Evolutionary conservation across 2,113 vertebrate species (phyloP).

Genomic region (Corythornis vintsioides): DNA sequence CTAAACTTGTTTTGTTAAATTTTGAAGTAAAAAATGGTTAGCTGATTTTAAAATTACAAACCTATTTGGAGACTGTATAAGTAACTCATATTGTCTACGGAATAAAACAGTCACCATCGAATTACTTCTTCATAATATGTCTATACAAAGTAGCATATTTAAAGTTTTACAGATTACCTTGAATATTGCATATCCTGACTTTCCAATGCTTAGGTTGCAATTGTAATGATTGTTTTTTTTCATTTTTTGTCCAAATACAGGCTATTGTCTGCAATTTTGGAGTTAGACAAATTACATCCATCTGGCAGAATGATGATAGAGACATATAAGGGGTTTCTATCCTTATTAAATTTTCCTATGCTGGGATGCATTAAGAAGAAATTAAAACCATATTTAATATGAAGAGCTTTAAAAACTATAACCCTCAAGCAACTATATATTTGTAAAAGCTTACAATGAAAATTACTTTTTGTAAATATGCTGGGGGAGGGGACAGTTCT

Average conservation of each 20-base stretch:
- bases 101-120: not conserved
- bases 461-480: not conserved
- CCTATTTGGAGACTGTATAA: not conserved
- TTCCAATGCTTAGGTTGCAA: not conserved
- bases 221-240: not conserved
- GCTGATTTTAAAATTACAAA: not conserved
- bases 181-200: not conserved
- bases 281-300: not conserved
- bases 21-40: not conserved
- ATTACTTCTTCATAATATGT: not conserved
- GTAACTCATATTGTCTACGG: not conserved
- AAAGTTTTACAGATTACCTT: not conserved
- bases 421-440: not conserved
- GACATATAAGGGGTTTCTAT: not conserved
- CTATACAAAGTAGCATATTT: not conserved
- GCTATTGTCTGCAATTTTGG: not conserved
- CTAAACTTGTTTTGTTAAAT: not conserved
- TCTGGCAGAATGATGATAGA: not conserved
- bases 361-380: not conserved
- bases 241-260: not conserved
- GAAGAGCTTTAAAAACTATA: not conserved
- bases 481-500: not conserved
- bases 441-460: slow-evolving; percentile 3
- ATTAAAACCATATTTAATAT: slow-evolving; percentile 7
- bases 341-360: not conserved